Percentiles rank a stretch among this genome's conserved stretches.
These are phyloP conservation scores for Eubasilissa splendida DNA, from an alignment of 2,888 invertebrate species.

Conservation along the genomic window DNA sequence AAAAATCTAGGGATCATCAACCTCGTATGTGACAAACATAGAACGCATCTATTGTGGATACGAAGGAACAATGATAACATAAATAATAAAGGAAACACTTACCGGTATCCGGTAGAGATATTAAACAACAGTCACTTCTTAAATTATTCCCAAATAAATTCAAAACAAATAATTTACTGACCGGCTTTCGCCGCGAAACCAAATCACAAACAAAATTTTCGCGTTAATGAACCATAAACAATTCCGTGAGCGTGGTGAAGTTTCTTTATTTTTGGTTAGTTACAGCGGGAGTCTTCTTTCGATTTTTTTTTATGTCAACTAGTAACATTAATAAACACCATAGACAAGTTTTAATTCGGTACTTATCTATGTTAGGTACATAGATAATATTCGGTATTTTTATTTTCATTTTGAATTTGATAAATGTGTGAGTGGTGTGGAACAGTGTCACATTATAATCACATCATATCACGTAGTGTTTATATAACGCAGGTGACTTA, in stretches of 20 bases:
- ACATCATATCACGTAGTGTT: too few relatives aligned
- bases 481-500: too few relatives aligned
- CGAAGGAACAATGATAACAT: not conserved
- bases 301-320: too few relatives aligned
- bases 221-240: not conserved
- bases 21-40: slow-evolving; percentile 13
- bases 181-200: slow-evolving; percentile 40
- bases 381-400: too few relatives aligned
- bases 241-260: not conserved
- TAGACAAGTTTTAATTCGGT: too few relatives aligned
- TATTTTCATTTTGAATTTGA: too few relatives aligned
- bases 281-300: too few relatives aligned
- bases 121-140: slow-evolving; percentile 12
- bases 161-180: slow-evolving; percentile 34
- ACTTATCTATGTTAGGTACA: too few relatives aligned
- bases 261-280: not conserved
- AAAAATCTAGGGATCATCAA: slow-evolving; percentile 46
- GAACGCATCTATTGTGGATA: not conserved
- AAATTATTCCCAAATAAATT: slow-evolving; percentile 7
- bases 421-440: too few relatives aligned
- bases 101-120: slow-evolving; percentile 8
- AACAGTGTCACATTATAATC: too few relatives aligned
- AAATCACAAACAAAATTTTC: slow-evolving; percentile 19
- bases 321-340: too few relatives aligned
- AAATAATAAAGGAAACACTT: slow-evolving; percentile 15